A percentile compares a stretch with the other conserved stretches of the same genome.
phyloP scores from a whole-genome alignment of 1,140 invertebrate species.

The Polyergus mexicanus region DNA sequence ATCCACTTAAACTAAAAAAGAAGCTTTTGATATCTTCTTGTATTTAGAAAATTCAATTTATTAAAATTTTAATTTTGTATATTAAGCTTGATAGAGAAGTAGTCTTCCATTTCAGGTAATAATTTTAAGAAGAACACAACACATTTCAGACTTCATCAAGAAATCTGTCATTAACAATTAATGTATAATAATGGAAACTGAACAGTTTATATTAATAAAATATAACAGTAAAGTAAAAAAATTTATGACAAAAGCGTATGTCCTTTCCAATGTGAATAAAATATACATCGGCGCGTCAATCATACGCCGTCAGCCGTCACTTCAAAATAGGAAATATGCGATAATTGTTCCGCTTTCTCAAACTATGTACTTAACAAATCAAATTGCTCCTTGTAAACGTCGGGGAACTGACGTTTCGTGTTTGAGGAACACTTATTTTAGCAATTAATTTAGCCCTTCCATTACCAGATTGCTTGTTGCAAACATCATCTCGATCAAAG shows the following conservation, averaged over 20 bases:
- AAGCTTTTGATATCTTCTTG: background rate
- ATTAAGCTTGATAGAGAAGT: background rate
- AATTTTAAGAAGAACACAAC: background rate
- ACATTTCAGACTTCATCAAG: background rate
- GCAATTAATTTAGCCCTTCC: slow-evolving; percentile 68
- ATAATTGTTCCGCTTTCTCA: slow-evolving; percentile 48
- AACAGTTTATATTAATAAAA: slow-evolving; percentile 11
- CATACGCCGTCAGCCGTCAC: slow-evolving; percentile 49
- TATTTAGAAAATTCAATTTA: background rate
- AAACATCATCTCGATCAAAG: slow-evolving; percentile 17
- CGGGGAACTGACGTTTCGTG: slow-evolving; percentile 50
- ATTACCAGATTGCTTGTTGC: slow-evolving; percentile 59
- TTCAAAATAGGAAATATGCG: slow-evolving; percentile 64
- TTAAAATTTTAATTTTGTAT: background rate
- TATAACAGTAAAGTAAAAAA: background rate
- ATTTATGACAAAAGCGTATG: background rate
- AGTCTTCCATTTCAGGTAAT: background rate
- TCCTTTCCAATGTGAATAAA: slow-evolving; percentile 59
- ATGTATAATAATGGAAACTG: background rate
- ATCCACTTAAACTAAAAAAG: background rate
- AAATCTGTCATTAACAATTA: background rate
- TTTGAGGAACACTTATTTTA: slow-evolving; percentile 34
- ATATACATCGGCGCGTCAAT: slow-evolving; percentile 67
- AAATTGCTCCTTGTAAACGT: slow-evolving; percentile 47
- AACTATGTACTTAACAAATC: slow-evolving; percentile 72